Evolutionary conservation across 2,113 vertebrate genomes (phyloP).

Genomic region (Planiliza haematocheilus): DNA sequence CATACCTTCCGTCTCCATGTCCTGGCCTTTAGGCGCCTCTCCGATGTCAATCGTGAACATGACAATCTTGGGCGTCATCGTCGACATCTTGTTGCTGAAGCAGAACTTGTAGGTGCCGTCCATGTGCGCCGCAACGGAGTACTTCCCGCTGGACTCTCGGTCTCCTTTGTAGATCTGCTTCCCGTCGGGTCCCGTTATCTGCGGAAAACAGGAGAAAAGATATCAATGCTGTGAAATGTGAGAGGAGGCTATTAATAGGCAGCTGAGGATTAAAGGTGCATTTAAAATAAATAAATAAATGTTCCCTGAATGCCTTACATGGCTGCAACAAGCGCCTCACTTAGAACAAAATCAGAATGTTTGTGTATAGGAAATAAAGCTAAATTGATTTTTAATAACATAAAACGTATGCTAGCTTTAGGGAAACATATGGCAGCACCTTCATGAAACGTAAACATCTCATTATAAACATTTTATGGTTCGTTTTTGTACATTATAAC

Average conservation of each 20-base stretch:
- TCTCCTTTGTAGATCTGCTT: slow-evolving; percentile 98
- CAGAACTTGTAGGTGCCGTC: slow-evolving; percentile 98
- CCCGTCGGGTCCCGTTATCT: slow-evolving; percentile 98
- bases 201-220: not conserved
- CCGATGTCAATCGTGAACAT: slow-evolving; percentile 99
- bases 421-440: slow-evolving; percentile 53
- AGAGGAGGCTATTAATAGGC: no score
- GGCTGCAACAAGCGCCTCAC: no score
- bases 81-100: slow-evolving; percentile 99
- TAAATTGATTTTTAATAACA: no score
- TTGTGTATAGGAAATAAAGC: no score
- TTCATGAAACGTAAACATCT: not conserved
- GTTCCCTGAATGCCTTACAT: no score
- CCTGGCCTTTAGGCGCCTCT: slow-evolving; percentile 95
- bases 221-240: no score
- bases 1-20: slow-evolving; percentile 96
- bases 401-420: no score
- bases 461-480: not conserved
- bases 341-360: no score
- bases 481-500: no score
- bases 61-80: slow-evolving; percentile 99
- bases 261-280: no score
- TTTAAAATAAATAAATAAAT: no score
- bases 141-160: slow-evolving; percentile 97
- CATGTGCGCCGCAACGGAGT: slow-evolving; percentile 98